Evolutionary conservation across 2,888 invertebrate genomes (phyloP).

Genomic region (Hedychridium roseum): DNA sequence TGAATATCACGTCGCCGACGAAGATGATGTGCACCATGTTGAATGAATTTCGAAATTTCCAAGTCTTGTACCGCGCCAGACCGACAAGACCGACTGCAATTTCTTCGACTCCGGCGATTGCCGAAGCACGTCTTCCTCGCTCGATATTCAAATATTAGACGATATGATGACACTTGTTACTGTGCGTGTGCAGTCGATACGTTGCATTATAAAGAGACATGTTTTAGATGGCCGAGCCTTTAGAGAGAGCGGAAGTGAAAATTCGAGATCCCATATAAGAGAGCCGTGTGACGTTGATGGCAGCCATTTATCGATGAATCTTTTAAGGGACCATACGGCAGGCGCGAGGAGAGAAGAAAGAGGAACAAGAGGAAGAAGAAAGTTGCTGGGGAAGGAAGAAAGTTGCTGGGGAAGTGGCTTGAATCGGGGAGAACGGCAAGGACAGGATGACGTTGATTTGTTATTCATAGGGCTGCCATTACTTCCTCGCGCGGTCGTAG

Average conservation of each 20-base stretch:
- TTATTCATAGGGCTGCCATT: slow-evolving; percentile 40
- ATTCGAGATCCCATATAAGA: slow-evolving; percentile 9
- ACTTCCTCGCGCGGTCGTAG: slow-evolving; percentile 24
- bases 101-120: no score
- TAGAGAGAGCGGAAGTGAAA: no score
- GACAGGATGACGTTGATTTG: slow-evolving; percentile 30
- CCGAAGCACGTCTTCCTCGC: no score
- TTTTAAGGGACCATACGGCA: slow-evolving; percentile 22
- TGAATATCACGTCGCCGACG: slow-evolving; percentile 34
- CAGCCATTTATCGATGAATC: slow-evolving; percentile 27
- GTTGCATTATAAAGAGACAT: no score
- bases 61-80: no score
- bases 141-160: no score
- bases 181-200: no score
- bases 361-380: not conserved
- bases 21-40: no score
- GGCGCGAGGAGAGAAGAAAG: not conserved
- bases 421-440: not conserved
- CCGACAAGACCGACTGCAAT: no score
- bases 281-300: slow-evolving; percentile 22
- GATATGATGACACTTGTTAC: no score
- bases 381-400: not conserved
- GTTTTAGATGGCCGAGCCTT: no score
- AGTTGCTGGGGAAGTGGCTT: not conserved
- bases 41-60: no score